These are phyloP conservation scores for Plotosus lineatus DNA, from an alignment of 2,113 vertebrate genomes.

Conservation along the genomic window DNA sequence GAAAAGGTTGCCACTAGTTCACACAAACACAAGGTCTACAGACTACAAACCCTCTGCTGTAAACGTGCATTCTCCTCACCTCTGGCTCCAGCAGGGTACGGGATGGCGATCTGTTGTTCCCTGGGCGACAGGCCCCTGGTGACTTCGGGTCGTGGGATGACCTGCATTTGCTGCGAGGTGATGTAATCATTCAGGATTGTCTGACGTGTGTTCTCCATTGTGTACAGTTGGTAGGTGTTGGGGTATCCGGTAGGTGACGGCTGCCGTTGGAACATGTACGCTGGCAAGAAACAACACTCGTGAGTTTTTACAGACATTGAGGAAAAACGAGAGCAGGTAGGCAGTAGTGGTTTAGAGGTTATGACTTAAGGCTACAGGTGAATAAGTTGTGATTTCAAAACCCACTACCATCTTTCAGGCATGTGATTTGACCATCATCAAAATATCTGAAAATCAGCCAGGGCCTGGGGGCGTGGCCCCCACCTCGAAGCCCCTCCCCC, in stretches of 20 bases:
- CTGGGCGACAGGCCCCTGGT: constrained; percentile 87
- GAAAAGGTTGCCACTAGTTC: constrained; percentile 79
- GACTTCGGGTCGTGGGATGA: constrained; percentile 87
- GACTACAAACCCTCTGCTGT: constrained; percentile 18
- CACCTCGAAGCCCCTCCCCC: no score
- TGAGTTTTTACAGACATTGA: constrained; percentile 47
- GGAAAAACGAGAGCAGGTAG: background rate
- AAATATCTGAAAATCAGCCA: no score
- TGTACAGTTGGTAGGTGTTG: constrained; percentile 96
- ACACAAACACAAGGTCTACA: constrained; percentile 57
- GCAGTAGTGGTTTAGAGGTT: background rate
- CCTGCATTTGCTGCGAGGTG: constrained; percentile 99
- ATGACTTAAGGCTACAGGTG: background rate
- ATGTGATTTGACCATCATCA: background rate
- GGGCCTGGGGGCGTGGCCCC: no score
- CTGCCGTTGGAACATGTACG: constrained; percentile 94
- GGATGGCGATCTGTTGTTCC: constrained; percentile 85
- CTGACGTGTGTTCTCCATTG: constrained; percentile 98
- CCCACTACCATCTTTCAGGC: background rate
- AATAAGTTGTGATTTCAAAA: background rate
- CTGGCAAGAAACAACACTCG: constrained; percentile 63
- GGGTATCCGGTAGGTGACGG: constrained; percentile 92
- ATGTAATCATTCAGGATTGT: constrained; percentile 99
- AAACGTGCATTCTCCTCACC: constrained; percentile 67
- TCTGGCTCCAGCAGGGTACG: constrained; percentile 82